These are phyloP conservation scores for Acanthurus tractus DNA, from an alignment of 2,797 vertebrate genomes.

Conservation along the genomic window DNA sequence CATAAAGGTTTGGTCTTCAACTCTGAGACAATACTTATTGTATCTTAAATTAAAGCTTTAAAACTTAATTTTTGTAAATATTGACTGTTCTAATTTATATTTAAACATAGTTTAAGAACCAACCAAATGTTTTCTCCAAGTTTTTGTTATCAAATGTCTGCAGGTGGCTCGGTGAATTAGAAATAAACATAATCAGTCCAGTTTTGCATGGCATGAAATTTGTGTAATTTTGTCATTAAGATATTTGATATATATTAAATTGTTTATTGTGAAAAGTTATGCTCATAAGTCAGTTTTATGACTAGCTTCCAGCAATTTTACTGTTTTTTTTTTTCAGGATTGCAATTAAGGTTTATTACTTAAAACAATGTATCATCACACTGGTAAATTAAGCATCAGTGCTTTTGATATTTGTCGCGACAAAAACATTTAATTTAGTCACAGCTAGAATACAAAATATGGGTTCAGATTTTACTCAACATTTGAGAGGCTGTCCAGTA, in stretches of 20 bases:
- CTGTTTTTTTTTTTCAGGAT: background rate
- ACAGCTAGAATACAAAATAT: background rate
- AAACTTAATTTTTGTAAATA: background rate
- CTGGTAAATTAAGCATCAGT: background rate
- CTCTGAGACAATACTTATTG: too few species aligned
- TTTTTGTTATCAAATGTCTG: background rate
- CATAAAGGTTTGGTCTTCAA: too few species aligned
- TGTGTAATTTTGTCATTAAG: background rate
- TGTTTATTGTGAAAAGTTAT: too few species aligned
- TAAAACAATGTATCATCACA: background rate
- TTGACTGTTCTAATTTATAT: background rate
- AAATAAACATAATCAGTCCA: constrained; percentile 1
- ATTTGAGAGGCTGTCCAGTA: background rate
- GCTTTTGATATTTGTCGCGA: background rate
- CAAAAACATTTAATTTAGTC: background rate
- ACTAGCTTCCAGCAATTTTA: background rate
- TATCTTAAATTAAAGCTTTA: too few species aligned
- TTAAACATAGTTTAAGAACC: background rate
- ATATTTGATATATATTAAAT: background rate
- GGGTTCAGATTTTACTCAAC: background rate
- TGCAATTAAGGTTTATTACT: background rate
- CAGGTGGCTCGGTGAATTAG: background rate
- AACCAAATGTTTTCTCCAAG: background rate
- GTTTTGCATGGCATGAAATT: background rate
- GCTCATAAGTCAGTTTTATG: background rate